Evolutionary conservation across 2,888 invertebrate genomes (phyloP).

Genomic region (Drosophila paranaensis): DNA sequence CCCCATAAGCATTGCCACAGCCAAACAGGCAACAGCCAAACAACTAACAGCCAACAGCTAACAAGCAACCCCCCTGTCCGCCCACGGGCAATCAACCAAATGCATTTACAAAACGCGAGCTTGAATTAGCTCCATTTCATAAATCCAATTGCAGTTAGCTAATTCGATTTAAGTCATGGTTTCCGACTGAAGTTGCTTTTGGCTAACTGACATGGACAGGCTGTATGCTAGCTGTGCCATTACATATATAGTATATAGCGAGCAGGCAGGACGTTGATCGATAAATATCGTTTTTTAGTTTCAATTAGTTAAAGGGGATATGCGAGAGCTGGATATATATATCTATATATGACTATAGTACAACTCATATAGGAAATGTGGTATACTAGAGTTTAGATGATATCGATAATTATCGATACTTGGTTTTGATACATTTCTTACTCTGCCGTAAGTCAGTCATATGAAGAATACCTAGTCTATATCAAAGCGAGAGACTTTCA

Average conservation of each 20-base stretch:
- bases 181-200: constrained; percentile 5
- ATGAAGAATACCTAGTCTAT: no score
- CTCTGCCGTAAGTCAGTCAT: no score
- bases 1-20: constrained; percentile 4
- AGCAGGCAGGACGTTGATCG: background rate
- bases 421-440: no score
- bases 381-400: no score
- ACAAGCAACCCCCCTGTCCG: background rate
- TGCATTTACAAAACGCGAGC: constrained; percentile 8
- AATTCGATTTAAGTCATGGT: constrained; percentile 5
- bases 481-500: no score
- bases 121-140: constrained; percentile 7
- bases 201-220: background rate
- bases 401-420: no score
- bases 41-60: background rate
- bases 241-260: no score
- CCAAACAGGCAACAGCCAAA: background rate
- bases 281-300: background rate
- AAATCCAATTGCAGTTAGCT: constrained; percentile 8
- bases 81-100: background rate
- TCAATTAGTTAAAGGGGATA: background rate
- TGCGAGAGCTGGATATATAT: background rate
- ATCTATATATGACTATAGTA: no score
- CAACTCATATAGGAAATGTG: no score
- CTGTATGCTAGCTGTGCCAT: background rate